Base-by-base conservation (phyloP, 2,113 vertebrate genomes). In the Conger conger region DNA sequence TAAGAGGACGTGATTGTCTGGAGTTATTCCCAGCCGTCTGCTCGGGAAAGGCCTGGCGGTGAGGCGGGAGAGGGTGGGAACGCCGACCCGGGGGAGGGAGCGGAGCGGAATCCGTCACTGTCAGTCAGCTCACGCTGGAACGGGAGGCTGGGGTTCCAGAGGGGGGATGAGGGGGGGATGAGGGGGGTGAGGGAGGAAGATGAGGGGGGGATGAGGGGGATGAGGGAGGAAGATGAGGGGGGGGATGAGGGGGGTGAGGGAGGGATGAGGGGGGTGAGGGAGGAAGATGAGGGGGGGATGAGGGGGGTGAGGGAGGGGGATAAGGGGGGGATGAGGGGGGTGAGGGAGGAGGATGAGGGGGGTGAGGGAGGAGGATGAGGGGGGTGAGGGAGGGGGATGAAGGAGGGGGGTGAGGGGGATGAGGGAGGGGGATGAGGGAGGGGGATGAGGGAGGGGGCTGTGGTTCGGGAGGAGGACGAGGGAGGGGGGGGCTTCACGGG, bases 361-460 rank as follows among this genome's bases (percentile, higher is more conserved):
- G 40, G 9, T 42, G 3, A 6, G 9, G 45, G 2, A 15, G 73
- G 9, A 45, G 40, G 45, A 20, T 37, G 0, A 15, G 42, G 42
- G n/a, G n/a, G n/a, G n/a, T n/a, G n/a, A n/a, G n/a, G n/a, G 18
- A 42, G 35, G 37, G 86, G 91, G 87, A 89, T 86, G 87, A 88
- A 79, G 85, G 86, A 84, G 84, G 82, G 85, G 33, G 82, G 90
- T 88, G 1, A 18, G 63, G 5, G 57, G 40, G 45, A 20, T 37
- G 0, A 18, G 40, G 40, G 30, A 50, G 11, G 20, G 35, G 16
- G 11, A 63, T 16, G 18, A n/a, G 85, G 87, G 78, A 87, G 88
- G 92, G 93, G 89, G 93, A 94, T 94, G 94, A 94, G 94, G 93
- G 87, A 94, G 88, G 92, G 88, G n/a, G 9, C 40, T 42, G 40